Evolutionary conservation across 2,888 invertebrate genomes (phyloP).

Genomic region (Syrista parreyssii): DNA sequence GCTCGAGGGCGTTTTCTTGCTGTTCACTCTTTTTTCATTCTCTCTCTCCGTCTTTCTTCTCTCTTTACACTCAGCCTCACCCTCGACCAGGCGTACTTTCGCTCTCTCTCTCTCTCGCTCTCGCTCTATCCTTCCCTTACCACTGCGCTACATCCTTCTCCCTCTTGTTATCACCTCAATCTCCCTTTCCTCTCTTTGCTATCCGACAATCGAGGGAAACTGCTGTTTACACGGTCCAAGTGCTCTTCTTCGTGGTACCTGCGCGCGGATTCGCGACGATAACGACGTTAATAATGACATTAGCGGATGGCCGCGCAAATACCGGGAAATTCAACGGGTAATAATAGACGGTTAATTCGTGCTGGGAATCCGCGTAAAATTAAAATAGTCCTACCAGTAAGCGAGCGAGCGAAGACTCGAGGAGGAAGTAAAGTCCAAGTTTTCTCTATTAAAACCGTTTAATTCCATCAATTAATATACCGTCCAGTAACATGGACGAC

Average conservation of each 20-base stretch:
- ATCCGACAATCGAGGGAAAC: constrained; percentile 10
- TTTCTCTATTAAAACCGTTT: constrained; percentile 48
- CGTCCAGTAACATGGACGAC: constrained; percentile 45
- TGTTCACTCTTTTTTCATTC: constrained; percentile 25
- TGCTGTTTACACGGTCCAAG: not conserved
- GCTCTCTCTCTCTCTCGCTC: constrained; percentile 24
- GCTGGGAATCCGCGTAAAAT: not conserved
- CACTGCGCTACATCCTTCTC: constrained; percentile 11
- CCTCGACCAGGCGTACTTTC: constrained; percentile 21
- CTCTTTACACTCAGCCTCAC: constrained; percentile 41
- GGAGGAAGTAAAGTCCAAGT: not conserved
- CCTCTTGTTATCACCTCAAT: constrained; percentile 23
- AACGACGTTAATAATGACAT: not conserved
- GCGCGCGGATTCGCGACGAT: not conserved
- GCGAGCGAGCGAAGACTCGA: not conserved
- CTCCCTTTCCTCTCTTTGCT: constrained; percentile 24
- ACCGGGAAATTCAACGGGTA: constrained; percentile 44
- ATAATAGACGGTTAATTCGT: constrained; percentile 30
- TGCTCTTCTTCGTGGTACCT: not conserved
- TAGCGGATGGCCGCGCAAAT: constrained; percentile 29
- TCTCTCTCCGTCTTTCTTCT: constrained; percentile 19
- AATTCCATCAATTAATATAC: constrained; percentile 53
- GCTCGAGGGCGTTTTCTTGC: not conserved
- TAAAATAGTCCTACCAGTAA: not conserved
- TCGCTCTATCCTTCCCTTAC: constrained; percentile 1